Percentiles rank a stretch among this genome's conserved stretches.
These are phyloP conservation scores for Noctua janthe DNA, from an alignment of 2,888 invertebrate genomes.

Conservation along the genomic window DNA sequence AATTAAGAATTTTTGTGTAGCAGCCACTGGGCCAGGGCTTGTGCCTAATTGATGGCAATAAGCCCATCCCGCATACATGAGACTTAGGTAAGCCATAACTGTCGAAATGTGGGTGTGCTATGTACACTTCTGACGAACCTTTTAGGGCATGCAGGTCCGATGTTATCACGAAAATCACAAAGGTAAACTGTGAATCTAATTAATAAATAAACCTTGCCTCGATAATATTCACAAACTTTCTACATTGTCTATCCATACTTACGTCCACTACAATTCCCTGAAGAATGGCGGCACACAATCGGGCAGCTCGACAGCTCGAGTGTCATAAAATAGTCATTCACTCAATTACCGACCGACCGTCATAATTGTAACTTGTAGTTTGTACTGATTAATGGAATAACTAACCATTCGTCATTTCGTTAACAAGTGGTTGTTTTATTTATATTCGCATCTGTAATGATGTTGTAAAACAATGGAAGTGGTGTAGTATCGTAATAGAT, in stretches of 20 bases:
- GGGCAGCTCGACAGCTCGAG: conserved; percentile 26
- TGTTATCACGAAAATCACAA: neutral
- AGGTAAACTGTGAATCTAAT: neutral
- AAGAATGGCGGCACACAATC: conserved; percentile 10
- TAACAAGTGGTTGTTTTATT: conserved; percentile 27
- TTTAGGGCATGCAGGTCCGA: neutral
- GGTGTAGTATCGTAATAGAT: too few relatives aligned
- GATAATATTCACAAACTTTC: neutral
- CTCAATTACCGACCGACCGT: conserved; percentile 37
- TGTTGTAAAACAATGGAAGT: conserved; percentile 28
- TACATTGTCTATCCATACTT: conserved; percentile 20
- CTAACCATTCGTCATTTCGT: conserved; percentile 32
- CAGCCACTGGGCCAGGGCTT: neutral
- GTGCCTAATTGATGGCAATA: neutral
- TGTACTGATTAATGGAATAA: conserved; percentile 50
- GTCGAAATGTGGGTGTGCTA: neutral
- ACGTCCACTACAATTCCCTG: conserved; percentile 17
- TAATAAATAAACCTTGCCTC: neutral
- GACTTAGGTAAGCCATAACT: neutral
- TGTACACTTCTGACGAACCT: neutral
- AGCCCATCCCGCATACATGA: neutral
- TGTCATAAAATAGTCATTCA: conserved; percentile 47
- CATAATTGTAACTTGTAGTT: conserved; percentile 47
- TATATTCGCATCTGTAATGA: conserved; percentile 22
- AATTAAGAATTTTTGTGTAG: neutral